phyloP scores from a whole-genome alignment of 2,797 vertebrate genomes.

The Sciurus carolinensis region DNA sequence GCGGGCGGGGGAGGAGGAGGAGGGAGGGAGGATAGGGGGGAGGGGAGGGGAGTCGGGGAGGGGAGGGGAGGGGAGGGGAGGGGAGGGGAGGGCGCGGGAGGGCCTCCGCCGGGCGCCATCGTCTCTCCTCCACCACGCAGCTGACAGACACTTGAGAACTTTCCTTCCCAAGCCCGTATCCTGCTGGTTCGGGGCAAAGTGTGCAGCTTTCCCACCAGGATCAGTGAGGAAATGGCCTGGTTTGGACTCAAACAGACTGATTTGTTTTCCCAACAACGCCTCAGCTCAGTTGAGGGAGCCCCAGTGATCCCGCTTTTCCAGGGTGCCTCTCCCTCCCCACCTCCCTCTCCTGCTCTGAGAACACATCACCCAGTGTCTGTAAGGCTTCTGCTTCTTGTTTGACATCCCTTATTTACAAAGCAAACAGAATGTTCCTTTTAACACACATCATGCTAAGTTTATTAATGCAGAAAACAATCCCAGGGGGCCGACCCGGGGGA shows the following conservation, averaged over 20 bases:
- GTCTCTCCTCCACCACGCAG: background rate
- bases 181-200: slow-evolving; percentile 79
- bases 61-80: background rate
- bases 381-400: slow-evolving; percentile 90
- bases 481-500: slow-evolving; percentile 90
- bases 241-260: slow-evolving; percentile 70
- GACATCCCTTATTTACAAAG: slow-evolving; percentile 92
- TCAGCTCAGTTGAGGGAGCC: slow-evolving; percentile 67
- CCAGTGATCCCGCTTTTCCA: slow-evolving; percentile 74
- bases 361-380: slow-evolving; percentile 87
- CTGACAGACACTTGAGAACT: slow-evolving; percentile 50
- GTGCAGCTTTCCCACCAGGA: slow-evolving; percentile 80
- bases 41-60: background rate
- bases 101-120: slow-evolving; percentile 38
- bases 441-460: slow-evolving; percentile 92
- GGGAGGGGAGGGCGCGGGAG: background rate
- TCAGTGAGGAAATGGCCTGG: slow-evolving; percentile 79
- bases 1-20: background rate
- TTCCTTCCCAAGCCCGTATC: slow-evolving; percentile 81
- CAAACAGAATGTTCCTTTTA: slow-evolving; percentile 92
- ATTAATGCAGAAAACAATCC: slow-evolving; percentile 93
- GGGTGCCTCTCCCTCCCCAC: slow-evolving; percentile 68
- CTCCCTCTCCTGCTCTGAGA: slow-evolving; percentile 75
- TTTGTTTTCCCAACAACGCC: slow-evolving; percentile 83
- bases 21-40: background rate